A percentile compares a stretch with the other conserved stretches of the same genome.
These are phyloP conservation scores for Microplitis demolitor DNA, from an alignment of 1,140 invertebrate genomes.

Conservation along the genomic window DNA sequence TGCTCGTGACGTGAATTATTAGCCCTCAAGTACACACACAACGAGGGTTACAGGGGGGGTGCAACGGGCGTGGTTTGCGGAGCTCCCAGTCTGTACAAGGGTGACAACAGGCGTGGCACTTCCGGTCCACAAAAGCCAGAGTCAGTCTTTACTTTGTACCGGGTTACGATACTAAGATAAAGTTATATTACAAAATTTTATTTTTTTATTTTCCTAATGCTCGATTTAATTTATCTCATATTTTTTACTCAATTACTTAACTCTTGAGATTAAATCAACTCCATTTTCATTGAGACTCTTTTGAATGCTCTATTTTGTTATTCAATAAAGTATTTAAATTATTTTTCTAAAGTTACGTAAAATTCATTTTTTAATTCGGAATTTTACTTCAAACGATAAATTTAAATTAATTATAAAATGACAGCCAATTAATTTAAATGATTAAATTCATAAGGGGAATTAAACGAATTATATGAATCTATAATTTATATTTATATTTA, in stretches of 20 bases:
- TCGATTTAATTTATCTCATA: not conserved
- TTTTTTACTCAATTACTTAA: not conserved
- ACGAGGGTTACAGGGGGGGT: constrained; percentile 19
- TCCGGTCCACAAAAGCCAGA: constrained; percentile 18
- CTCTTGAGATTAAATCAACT: too few species aligned
- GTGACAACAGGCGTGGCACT: constrained; percentile 44
- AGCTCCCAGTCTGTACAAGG: constrained; percentile 31
- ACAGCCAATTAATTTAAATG: too few species aligned
- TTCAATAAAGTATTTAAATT: too few species aligned
- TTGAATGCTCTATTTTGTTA: too few species aligned
- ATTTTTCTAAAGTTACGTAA: too few species aligned
- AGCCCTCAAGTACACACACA: constrained; percentile 40
- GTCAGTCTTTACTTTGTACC: not conserved
- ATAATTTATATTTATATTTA: too few species aligned
- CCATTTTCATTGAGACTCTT: too few species aligned
- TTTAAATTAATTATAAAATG: too few species aligned
- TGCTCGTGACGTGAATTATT: constrained; percentile 61
- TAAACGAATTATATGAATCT: too few species aligned
- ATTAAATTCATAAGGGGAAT: too few species aligned
- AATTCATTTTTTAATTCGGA: too few species aligned
- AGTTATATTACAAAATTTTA: not conserved
- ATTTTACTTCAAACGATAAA: too few species aligned
- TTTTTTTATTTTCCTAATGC: not conserved
- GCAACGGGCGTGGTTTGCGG: constrained; percentile 48
- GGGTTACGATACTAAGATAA: not conserved